Evolutionary conservation across 2,113 vertebrate species (phyloP).

Genomic region (Zeus faber): DNA sequence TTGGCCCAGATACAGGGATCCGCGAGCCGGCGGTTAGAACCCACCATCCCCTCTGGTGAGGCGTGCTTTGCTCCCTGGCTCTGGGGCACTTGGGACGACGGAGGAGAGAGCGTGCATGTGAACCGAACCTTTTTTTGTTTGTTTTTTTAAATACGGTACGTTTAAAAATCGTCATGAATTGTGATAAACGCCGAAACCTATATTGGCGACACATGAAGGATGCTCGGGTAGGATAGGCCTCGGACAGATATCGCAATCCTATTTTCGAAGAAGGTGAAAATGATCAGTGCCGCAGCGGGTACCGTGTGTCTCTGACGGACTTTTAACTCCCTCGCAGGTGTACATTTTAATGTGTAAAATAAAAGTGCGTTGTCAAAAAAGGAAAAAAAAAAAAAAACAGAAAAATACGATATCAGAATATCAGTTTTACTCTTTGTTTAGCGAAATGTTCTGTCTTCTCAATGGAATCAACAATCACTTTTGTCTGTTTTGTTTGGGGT

Average conservation of each 20-base stretch:
- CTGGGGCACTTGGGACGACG: conserved; percentile 26
- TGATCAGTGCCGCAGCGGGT: neutral
- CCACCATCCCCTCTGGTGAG: conserved; percentile 9
- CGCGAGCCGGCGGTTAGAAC: too few relatives aligned
- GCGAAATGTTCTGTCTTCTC: neutral
- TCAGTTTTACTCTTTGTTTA: conserved; percentile 35
- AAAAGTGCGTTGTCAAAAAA: conserved; percentile 6
- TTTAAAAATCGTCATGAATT: conserved; percentile 24
- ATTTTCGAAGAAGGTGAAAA: conserved; percentile 38
- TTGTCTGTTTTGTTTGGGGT: too few relatives aligned
- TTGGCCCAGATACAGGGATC: too few relatives aligned
- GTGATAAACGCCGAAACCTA: conserved; percentile 23
- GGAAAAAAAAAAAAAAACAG: conserved; percentile 7
- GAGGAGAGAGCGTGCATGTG: conserved; percentile 58
- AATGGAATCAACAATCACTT: neutral
- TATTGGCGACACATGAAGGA: conserved; percentile 30
- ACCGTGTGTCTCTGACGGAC: conserved; percentile 13
- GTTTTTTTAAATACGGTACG: conserved; percentile 36
- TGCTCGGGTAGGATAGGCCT: conserved; percentile 42
- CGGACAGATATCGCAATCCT: conserved; percentile 34
- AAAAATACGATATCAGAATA: conserved; percentile 1
- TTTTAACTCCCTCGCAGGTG: conserved; percentile 28
- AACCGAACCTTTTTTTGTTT: conserved; percentile 24
- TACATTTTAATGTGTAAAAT: conserved; percentile 50
- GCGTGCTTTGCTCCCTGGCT: conserved; percentile 22